Percentiles rank a stretch among this genome's conserved stretches.
phyloP scores from a whole-genome alignment of 1,140 invertebrate genomes.

The Sitophilus oryzae region DNA sequence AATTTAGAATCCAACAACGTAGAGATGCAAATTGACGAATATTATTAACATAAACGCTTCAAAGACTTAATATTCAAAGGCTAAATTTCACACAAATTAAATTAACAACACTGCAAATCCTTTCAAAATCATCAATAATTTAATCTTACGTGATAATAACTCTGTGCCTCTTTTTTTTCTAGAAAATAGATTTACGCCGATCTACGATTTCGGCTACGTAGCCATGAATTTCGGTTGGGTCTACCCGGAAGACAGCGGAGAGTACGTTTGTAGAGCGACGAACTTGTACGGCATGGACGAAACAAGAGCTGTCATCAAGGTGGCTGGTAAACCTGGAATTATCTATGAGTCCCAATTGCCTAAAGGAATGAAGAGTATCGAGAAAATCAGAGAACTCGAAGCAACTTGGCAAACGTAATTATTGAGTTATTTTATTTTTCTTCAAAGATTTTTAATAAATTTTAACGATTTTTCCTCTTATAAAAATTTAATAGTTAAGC shows the following conservation, averaged over 20 bases:
- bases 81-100: no score
- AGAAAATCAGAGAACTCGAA: constrained; percentile 95
- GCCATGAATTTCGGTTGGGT: constrained; percentile 96
- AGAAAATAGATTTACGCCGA: constrained; percentile 86
- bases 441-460: no score
- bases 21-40: no score
- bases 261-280: constrained; percentile 84
- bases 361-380: constrained; percentile 91
- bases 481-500: no score
- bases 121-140: no score
- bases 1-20: no score
- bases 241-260: constrained; percentile 86
- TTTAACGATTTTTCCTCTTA: no score
- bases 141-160: background rate
- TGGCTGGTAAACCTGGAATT: constrained; percentile 81
- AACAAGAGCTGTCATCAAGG: constrained; percentile 76
- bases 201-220: constrained; percentile 95
- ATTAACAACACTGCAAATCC: no score
- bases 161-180: constrained; percentile 35
- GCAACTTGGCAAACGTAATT: constrained; percentile 85
- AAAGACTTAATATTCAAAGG: no score
- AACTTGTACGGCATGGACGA: constrained; percentile 88
- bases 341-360: constrained; percentile 90
- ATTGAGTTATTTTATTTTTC: no score
- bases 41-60: no score